phyloP scores from a whole-genome alignment of 2,888 invertebrate species.

The Cantharis nigra region DNA sequence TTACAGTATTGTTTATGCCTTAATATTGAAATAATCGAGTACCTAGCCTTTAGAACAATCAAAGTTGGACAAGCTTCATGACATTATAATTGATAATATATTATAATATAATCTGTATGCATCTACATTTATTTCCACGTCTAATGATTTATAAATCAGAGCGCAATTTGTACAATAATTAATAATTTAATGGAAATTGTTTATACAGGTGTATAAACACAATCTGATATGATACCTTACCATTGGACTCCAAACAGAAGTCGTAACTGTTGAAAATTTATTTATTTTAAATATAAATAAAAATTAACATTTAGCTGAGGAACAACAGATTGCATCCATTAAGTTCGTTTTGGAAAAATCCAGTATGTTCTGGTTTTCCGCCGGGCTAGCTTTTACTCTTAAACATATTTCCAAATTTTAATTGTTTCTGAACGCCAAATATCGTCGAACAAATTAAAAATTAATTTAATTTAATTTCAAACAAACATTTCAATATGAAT shows the following conservation, averaged over 20 bases:
- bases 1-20: slow-evolving; percentile 16
- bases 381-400: too few species aligned
- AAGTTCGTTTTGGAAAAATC: too few species aligned
- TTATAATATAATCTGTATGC: not conserved
- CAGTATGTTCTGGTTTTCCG: too few species aligned
- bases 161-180: not conserved
- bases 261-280: not conserved
- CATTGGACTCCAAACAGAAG: too few species aligned
- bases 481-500: too few species aligned
- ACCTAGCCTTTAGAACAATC: slow-evolving; percentile 11
- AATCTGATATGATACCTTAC: not conserved
- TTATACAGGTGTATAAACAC: not conserved
- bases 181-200: not conserved
- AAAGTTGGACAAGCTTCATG: slow-evolving; percentile 14
- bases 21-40: slow-evolving; percentile 11
- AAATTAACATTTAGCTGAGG: too few species aligned
- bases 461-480: too few species aligned
- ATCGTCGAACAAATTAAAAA: too few species aligned
- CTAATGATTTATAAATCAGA: not conserved
- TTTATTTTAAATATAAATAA: too few species aligned
- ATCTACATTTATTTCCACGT: not conserved
- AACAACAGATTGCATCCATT: too few species aligned
- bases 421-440: too few species aligned
- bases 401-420: too few species aligned
- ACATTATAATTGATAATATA: slow-evolving; percentile 10